Evolutionary conservation across 2,797 vertebrate genomes (phyloP).

Genomic region (Thaleichthys pacificus): DNA sequence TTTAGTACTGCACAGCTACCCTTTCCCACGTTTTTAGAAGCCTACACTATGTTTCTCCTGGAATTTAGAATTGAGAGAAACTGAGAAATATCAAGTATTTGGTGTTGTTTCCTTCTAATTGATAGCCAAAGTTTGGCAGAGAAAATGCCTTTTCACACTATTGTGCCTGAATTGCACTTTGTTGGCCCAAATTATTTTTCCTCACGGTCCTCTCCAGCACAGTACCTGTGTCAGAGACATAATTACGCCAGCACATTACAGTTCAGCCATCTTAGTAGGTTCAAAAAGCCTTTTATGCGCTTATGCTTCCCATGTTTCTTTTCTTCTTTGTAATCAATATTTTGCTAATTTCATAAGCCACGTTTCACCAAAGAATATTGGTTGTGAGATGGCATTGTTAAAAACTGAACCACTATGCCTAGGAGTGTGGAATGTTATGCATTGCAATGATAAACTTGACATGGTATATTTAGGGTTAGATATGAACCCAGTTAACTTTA

Average conservation of each 20-base stretch:
- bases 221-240: not conserved
- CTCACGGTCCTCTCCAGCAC: no score
- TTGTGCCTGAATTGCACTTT: not conserved
- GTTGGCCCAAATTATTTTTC: no score
- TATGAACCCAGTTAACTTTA: not conserved
- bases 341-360: not conserved
- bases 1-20: not conserved
- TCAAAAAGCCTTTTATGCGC: not conserved
- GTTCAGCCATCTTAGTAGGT: not conserved
- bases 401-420: not conserved
- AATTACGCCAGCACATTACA: not conserved
- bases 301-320: not conserved
- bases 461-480: no score
- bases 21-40: not conserved
- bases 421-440: not conserved
- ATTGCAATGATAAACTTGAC: no score
- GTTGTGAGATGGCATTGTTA: not conserved
- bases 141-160: not conserved
- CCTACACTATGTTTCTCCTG: not conserved
- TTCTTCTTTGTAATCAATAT: not conserved
- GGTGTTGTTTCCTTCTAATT: not conserved
- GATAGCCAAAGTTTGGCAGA: not conserved
- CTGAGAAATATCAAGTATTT: not conserved
- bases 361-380: not conserved
- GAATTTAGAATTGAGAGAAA: not conserved